A percentile compares a stretch with the other conserved stretches of the same genome.
These are phyloP conservation scores for Toxostoma redivivum DNA, from an alignment of 2,113 vertebrate species.

Conservation along the genomic window DNA sequence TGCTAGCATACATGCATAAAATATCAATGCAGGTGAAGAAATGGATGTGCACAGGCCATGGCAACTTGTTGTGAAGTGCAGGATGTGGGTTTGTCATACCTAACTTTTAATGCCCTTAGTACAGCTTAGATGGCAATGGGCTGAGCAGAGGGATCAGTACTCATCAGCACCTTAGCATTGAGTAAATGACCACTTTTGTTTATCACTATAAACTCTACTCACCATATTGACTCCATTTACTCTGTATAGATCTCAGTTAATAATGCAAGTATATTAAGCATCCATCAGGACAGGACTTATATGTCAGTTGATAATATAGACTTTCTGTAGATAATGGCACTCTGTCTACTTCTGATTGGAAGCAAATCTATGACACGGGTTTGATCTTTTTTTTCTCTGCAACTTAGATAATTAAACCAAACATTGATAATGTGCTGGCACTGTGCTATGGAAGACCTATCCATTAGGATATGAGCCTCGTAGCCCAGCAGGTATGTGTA, in stretches of 20 bases:
- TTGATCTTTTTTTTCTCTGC: not conserved
- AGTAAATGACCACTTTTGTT: not conserved
- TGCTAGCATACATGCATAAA: not conserved
- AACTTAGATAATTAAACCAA: not conserved
- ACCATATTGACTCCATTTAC: not conserved
- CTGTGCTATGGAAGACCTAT: not conserved
- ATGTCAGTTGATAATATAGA: not conserved
- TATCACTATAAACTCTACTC: not conserved
- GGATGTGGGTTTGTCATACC: not conserved
- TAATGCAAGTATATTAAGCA: not conserved
- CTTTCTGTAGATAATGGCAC: not conserved
- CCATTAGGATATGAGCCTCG: not conserved
- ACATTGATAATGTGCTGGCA: rapidly evolving
- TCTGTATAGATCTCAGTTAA: not conserved
- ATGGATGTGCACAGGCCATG: not conserved
- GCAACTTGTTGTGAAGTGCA: not conserved
- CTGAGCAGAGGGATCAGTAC: not conserved
- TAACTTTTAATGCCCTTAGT: not conserved
- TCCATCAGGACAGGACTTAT: not conserved
- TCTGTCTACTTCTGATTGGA: not conserved
- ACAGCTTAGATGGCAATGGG: not conserved
- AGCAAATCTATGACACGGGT: not conserved
- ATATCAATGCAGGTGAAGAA: not conserved
- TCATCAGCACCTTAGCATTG: not conserved
- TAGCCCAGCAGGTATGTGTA: too few relatives aligned